Percentiles rank a stretch among this genome's conserved stretches.
These are phyloP conservation scores for Lasaia peninsularis DNA, from an alignment of 1,140 invertebrate genomes.

Conservation along the genomic window DNA sequence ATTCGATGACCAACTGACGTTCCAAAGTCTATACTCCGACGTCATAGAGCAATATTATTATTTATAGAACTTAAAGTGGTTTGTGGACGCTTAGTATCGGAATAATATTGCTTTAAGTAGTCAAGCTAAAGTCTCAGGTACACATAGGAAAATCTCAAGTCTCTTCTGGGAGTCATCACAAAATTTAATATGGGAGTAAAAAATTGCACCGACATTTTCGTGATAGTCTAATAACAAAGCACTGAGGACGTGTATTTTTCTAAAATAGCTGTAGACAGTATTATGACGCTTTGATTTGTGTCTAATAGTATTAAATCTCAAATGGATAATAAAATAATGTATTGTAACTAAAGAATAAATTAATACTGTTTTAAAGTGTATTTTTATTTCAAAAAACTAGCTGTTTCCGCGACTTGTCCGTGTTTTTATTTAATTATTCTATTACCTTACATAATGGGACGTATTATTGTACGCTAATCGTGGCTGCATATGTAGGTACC, in stretches of 20 bases:
- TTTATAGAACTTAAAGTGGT: no score
- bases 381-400: conserved; percentile 1
- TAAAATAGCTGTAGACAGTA: conserved; percentile 59
- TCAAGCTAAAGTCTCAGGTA: conserved; percentile 16
- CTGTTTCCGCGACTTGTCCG: no score
- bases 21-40: no score
- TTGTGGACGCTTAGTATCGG: no score
- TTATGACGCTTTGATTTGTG: conserved; percentile 16
- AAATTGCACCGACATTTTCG: conserved; percentile 37
- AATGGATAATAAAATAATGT: conserved; percentile 9
- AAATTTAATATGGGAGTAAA: conserved; percentile 19
- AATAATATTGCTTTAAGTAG: conserved; percentile 36
- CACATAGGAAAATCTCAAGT: conserved; percentile 25
- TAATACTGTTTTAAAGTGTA: conserved; percentile 18
- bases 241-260: conserved; percentile 74
- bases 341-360: conserved; percentile 18
- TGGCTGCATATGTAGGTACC: no score
- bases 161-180: not conserved
- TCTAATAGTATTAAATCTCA: conserved; percentile 17
- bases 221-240: conserved; percentile 45
- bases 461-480: no score
- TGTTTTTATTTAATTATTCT: no score
- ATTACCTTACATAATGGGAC: no score
- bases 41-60: no score
- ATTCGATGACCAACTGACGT: no score